These are phyloP conservation scores for Drosophila lutescens DNA, from an alignment of 2,888 invertebrate genomes.

Conservation along the genomic window DNA sequence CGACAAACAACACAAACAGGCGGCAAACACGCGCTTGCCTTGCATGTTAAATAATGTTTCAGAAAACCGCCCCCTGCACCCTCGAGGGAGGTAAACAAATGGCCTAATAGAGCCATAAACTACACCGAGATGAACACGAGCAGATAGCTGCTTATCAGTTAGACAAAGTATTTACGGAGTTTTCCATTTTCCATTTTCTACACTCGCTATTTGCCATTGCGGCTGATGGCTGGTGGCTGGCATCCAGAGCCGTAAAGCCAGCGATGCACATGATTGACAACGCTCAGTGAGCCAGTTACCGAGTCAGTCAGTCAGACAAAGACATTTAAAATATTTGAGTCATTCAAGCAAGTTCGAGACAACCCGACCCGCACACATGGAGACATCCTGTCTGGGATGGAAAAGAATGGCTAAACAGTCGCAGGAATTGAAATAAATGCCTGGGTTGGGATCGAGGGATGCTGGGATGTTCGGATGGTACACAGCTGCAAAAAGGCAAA, in stretches of 20 bases:
- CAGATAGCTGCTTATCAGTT: slow-evolving; percentile 36
- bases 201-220: slow-evolving; percentile 34
- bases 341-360: slow-evolving; percentile 63
- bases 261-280: slow-evolving; percentile 77
- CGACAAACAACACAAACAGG: slow-evolving; percentile 1
- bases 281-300: slow-evolving; percentile 45
- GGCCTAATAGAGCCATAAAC: slow-evolving; percentile 55
- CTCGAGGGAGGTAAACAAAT: slow-evolving; percentile 29
- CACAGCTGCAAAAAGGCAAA: slow-evolving; percentile 31
- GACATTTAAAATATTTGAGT: slow-evolving; percentile 56
- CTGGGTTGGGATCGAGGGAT: slow-evolving; percentile 4
- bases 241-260: slow-evolving; percentile 38
- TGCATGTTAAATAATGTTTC: slow-evolving; percentile 24
- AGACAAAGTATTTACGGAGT: slow-evolving; percentile 12
- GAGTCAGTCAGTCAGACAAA: slow-evolving; percentile 52
- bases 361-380: slow-evolving; percentile 21
- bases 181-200: slow-evolving; percentile 26
- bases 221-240: slow-evolving; percentile 44
- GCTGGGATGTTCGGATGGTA: background rate
- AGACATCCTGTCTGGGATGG: slow-evolving; percentile 39
- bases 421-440: slow-evolving; percentile 54
- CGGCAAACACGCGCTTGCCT: slow-evolving; percentile 14
- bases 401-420: slow-evolving; percentile 41
- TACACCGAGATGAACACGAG: slow-evolving; percentile 37
- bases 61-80: background rate